Evolutionary conservation across 2,797 vertebrate genomes (phyloP).

Genomic region (Etheostoma perlongum): DNA sequence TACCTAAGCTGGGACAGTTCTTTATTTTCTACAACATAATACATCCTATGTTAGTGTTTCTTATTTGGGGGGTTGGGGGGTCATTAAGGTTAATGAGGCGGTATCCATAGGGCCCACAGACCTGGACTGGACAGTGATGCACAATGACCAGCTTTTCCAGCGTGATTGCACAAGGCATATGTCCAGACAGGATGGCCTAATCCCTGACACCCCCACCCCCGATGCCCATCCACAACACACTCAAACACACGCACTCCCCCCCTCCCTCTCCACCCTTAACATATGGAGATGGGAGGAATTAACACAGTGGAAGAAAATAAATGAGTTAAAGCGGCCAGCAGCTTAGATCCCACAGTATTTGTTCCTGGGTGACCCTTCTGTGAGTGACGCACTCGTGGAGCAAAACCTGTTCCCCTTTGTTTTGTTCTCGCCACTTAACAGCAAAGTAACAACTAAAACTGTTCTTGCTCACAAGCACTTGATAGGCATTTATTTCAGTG

Average conservation of each 20-base stretch:
- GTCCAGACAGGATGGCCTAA: slow-evolving; percentile 84
- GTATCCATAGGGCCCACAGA: slow-evolving; percentile 43
- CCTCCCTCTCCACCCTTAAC: slow-evolving; percentile 58
- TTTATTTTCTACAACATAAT: neutral
- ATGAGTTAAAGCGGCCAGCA: slow-evolving; percentile 76
- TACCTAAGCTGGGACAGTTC: neutral
- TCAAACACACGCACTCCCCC: slow-evolving; percentile 21
- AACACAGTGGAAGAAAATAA: slow-evolving; percentile 81
- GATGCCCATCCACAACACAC: slow-evolving; percentile 27
- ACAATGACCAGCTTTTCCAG: slow-evolving; percentile 74
- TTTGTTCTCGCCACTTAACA: neutral
- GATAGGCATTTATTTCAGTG: neutral
- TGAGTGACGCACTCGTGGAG: slow-evolving; percentile 38
- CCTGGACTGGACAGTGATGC: slow-evolving; percentile 60
- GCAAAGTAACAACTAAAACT: too few relatives aligned
- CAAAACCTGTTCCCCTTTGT: neutral
- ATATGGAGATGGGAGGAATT: slow-evolving; percentile 88
- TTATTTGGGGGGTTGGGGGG: neutral
- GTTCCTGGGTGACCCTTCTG: slow-evolving; percentile 67
- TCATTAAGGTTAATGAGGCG: slow-evolving; percentile 2
- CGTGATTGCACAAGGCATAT: slow-evolving; percentile 82
- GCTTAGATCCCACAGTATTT: slow-evolving; percentile 67
- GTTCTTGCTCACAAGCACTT: neutral
- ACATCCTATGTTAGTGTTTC: neutral
- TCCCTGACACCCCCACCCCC: slow-evolving; percentile 67